These are phyloP conservation scores for Varroa destructor DNA, from an alignment of 1,140 invertebrate genomes.

Conservation along the genomic window DNA sequence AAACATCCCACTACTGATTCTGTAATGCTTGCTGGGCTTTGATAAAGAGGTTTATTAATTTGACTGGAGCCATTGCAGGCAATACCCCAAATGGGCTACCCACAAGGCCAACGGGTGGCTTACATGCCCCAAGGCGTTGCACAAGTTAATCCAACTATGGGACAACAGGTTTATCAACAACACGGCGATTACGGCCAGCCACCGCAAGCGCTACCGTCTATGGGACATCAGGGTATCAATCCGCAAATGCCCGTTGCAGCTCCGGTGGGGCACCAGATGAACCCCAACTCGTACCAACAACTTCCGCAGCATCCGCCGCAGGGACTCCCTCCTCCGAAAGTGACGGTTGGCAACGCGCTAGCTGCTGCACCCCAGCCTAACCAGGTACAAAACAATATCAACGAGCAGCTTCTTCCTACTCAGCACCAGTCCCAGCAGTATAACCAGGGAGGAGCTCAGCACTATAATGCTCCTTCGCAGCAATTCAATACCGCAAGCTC, in stretches of 20 bases:
- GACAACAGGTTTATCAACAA: background rate
- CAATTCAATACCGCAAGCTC: background rate
- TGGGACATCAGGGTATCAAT: background rate
- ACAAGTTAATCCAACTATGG: background rate
- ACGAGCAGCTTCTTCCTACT: constrained; percentile 4
- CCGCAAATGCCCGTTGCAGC: constrained; percentile 18
- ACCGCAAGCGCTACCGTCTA: background rate
- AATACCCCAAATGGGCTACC: constrained; percentile 29
- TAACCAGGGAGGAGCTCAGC: no score
- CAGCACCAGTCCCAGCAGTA: background rate
- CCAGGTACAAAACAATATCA: no score
- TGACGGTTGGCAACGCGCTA: no score
- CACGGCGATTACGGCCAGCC: background rate
- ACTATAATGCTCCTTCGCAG: no score
- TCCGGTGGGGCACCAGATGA: constrained; percentile 28
- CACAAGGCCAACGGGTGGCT: constrained; percentile 21
- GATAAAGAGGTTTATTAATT: no score
- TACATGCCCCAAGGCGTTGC: background rate
- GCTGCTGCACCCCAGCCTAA: no score
- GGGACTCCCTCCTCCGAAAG: constrained; percentile 20
- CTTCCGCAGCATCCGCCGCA: constrained; percentile 31
- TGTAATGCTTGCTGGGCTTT: no score
- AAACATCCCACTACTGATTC: no score
- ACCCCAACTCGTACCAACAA: constrained; percentile 30
- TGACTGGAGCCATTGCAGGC: background rate